Conservation (phyloP, 2,797 vertebrate species). For the Xenops minutus region DNA sequence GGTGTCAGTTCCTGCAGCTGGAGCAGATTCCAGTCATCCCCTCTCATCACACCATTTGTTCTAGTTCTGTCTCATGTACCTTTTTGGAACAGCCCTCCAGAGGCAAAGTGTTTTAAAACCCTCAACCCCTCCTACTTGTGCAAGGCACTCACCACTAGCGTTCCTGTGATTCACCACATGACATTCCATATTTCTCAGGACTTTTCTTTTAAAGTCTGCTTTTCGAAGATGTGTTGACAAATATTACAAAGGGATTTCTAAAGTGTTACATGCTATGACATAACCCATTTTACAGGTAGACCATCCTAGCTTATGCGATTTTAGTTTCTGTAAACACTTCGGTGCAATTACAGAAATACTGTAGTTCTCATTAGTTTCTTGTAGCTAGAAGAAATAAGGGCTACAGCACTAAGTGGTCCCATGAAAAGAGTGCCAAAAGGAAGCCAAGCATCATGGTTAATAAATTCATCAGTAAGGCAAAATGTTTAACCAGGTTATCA, state of each 20-base stretch:
- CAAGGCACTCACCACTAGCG: neutral
- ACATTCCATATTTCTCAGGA: fast-evolving
- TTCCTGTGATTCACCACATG: neutral
- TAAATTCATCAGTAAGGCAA: neutral
- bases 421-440: neutral
- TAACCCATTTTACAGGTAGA: neutral
- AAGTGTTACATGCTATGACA: neutral
- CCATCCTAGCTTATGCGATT: neutral
- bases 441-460: neutral
- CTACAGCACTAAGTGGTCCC: neutral
- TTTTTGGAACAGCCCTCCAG: neutral
- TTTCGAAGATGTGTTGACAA: fast-evolving
- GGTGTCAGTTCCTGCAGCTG: neutral
- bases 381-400: neutral
- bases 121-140: neutral
- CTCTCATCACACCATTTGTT: neutral
- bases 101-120: neutral
- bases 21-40: neutral
- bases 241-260: neutral
- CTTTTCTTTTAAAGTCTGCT: neutral
- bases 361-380: neutral
- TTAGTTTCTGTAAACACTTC: neutral
- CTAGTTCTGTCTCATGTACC: neutral
- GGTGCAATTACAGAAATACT: neutral
- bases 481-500: neutral